phyloP scores from a whole-genome alignment of 2,888 invertebrate species.

The Zaprionus obscuricornis region DNA sequence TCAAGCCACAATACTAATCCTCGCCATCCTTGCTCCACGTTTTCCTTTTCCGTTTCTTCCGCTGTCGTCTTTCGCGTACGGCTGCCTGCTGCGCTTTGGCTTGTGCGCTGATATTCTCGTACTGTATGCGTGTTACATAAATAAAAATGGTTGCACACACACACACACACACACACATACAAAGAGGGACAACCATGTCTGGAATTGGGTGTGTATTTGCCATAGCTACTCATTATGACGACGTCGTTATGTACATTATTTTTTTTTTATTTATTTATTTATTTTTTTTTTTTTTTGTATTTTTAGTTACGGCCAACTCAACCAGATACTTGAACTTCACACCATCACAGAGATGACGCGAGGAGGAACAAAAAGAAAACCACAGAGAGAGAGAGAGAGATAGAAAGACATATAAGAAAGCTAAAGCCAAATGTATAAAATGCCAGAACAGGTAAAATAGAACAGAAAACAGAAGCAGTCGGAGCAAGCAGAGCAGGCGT shows the following conservation, averaged over 20 bases:
- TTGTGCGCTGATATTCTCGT: conserved; percentile 2
- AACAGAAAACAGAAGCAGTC: no score
- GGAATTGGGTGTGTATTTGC: conserved; percentile 39
- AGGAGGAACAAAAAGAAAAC: neutral
- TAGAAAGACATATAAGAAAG: no score
- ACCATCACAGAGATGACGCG: neutral
- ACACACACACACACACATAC: conserved; percentile 2
- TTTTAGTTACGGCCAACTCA: conserved; percentile 48
- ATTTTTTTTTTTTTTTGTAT: conserved; percentile 12
- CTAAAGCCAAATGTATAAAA: no score
- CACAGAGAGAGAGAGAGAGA: neutral
- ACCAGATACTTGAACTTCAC: conserved; percentile 62
- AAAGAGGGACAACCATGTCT: neutral
- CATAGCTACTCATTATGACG: conserved; percentile 67
- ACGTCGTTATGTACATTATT: conserved; percentile 57
- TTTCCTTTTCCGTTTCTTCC: no score
- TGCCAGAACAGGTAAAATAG: no score
- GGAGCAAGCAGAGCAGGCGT: no score
- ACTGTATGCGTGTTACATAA: conserved; percentile 61
- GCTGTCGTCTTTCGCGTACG: no score
- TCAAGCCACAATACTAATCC: conserved; percentile 36
- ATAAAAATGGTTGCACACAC: conserved; percentile 59
- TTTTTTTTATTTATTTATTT: conserved; percentile 24
- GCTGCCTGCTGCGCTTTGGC: no score
- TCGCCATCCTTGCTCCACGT: neutral